Conservation (phyloP, 2,888 invertebrate genomes). For the Andrena marginata region DNA sequence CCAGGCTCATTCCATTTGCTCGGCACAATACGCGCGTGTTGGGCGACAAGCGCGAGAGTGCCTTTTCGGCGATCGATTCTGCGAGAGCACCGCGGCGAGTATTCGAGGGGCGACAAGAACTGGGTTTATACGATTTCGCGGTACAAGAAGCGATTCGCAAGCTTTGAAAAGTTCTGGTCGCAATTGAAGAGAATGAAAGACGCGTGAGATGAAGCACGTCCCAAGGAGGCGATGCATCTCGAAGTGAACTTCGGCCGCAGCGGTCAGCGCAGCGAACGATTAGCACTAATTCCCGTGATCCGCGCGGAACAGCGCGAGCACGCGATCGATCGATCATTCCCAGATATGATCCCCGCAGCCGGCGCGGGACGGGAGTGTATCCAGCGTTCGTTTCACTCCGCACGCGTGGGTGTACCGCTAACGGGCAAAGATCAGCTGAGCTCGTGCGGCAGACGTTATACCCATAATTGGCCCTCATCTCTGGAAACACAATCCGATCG, state of each 20-base stretch:
- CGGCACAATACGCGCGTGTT: conserved; percentile 69
- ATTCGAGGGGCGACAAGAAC: neutral
- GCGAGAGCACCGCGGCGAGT: neutral
- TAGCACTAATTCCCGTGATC: conserved; percentile 43
- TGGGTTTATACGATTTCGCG: no score
- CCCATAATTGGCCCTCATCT: conserved; percentile 80
- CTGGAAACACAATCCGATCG: conserved; percentile 80
- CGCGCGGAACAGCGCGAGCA: conserved; percentile 17
- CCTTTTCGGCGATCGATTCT: conserved; percentile 8
- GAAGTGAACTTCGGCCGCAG: neutral
- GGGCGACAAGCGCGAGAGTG: conserved; percentile 32
- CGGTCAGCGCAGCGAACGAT: conserved; percentile 13
- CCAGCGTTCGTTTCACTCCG: conserved; percentile 59
- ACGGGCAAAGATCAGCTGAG: conserved; percentile 69
- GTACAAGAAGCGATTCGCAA: no score
- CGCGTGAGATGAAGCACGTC: neutral
- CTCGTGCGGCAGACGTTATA: conserved; percentile 73
- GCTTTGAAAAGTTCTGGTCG: no score
- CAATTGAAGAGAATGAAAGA: neutral
- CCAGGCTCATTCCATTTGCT: conserved; percentile 73
- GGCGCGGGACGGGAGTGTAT: conserved; percentile 21
- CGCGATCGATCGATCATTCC: conserved; percentile 61
- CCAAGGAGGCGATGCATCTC: neutral
- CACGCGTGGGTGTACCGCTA: conserved; percentile 72
- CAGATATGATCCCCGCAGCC: conserved; percentile 30